Conservation (phyloP, 2,797 vertebrate genomes). For the Anguilla megastoma region DNA sequence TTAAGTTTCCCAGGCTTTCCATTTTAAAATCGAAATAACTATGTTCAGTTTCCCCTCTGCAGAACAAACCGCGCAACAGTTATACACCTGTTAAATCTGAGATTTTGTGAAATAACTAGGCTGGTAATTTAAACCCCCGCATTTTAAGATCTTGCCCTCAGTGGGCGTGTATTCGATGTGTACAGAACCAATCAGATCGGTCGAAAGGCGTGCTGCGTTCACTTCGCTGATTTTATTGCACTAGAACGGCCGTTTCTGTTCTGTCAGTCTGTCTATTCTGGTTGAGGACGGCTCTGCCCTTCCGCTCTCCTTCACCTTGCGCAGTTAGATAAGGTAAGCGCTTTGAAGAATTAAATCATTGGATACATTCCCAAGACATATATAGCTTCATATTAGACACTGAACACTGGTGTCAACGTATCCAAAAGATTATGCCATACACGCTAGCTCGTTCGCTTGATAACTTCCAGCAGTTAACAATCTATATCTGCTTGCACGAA, state of each 20-base stretch:
- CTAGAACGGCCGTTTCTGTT: neutral
- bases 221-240: neutral
- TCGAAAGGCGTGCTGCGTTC: neutral
- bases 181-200: conserved; percentile 2
- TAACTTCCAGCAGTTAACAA: neutral
- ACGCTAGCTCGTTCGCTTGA: neutral
- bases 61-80: neutral
- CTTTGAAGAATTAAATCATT: neutral
- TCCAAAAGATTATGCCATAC: neutral
- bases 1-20: neutral
- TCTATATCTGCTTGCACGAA: neutral
- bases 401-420: neutral
- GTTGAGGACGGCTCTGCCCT: conserved; percentile 9
- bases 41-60: neutral
- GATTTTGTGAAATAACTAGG: neutral
- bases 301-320: conserved; percentile 26
- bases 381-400: neutral
- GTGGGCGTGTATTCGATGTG: neutral
- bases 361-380: neutral
- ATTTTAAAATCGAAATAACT: too few relatives aligned
- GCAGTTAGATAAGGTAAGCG: conserved; percentile 8
- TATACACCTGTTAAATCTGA: neutral
- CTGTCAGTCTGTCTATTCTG: neutral
- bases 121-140: neutral
- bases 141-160: neutral